A percentile compares a stretch with the other conserved stretches of the same genome.
Evolutionary conservation across 2,113 vertebrate genomes (phyloP).

Genomic region (Crotophaga sulcirostris): DNA sequence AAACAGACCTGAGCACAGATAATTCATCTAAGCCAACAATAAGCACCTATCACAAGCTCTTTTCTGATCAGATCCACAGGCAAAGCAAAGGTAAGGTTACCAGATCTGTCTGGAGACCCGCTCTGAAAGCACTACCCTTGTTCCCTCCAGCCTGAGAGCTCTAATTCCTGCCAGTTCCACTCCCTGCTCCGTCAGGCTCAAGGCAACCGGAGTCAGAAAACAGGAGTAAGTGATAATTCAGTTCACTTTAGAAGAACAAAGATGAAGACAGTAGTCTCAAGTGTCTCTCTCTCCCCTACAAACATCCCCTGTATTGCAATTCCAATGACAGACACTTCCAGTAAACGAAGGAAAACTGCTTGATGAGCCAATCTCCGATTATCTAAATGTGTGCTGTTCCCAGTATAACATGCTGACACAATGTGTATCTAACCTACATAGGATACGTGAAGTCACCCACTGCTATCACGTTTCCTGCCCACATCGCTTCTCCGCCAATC

Average conservation of each 20-base stretch:
- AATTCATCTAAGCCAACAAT: neutral
- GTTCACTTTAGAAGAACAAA: neutral
- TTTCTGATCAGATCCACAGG: neutral
- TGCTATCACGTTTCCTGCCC: neutral
- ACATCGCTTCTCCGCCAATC: neutral
- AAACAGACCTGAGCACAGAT: neutral
- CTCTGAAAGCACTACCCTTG: neutral
- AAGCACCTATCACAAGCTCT: neutral
- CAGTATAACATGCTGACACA: neutral
- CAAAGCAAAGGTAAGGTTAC: neutral
- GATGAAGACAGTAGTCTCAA: neutral
- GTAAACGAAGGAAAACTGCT: neutral
- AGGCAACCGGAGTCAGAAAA: neutral
- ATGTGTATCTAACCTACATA: neutral
- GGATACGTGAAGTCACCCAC: neutral
- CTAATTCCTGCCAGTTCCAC: neutral
- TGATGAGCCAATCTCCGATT: neutral
- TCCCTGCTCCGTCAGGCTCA: neutral
- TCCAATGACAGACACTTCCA: neutral
- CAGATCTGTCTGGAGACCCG: neutral
- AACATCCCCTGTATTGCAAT: neutral
- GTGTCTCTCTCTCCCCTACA: neutral
- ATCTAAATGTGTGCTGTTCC: neutral
- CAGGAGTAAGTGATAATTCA: neutral
- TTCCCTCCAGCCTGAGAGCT: neutral